Percentiles rank a stretch among this genome's conserved stretches.
These are phyloP conservation scores for Sarcophaga caerulescens DNA, from an alignment of 2,888 invertebrate species.

Conservation along the genomic window DNA sequence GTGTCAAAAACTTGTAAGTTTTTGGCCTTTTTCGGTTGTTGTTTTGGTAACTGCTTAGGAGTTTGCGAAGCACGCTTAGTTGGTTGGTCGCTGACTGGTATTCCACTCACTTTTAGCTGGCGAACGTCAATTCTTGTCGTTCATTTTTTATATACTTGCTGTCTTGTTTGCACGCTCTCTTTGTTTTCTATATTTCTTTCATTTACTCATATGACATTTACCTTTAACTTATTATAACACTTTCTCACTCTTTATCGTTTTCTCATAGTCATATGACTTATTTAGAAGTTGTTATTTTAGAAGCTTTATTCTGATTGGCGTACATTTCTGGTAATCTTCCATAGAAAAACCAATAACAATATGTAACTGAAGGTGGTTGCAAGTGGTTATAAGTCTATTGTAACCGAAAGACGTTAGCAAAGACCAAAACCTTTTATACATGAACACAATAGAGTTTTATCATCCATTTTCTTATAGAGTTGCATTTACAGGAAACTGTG, in stretches of 20 bases:
- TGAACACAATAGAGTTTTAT: too few species aligned
- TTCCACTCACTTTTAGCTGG: constrained; percentile 36
- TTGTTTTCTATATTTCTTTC: constrained; percentile 33
- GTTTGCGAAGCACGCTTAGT: constrained; percentile 68
- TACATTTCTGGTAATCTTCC: constrained; percentile 80
- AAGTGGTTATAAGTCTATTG: not conserved
- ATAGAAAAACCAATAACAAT: constrained; percentile 17
- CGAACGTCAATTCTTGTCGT: constrained; percentile 42
- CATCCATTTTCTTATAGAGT: not conserved
- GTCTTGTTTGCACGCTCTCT: constrained; percentile 46
- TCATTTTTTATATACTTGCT: constrained; percentile 12
- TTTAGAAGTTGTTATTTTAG: constrained; percentile 83
- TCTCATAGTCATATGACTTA: constrained; percentile 90
- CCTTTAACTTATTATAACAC: not conserved
- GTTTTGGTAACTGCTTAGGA: constrained; percentile 69
- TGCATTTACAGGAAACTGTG: too few species aligned
- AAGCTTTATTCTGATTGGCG: constrained; percentile 84
- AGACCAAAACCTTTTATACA: not conserved
- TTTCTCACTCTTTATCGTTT: constrained; percentile 32
- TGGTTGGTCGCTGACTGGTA: constrained; percentile 64
- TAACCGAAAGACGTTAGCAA: not conserved
- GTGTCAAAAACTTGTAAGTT: constrained; percentile 87
- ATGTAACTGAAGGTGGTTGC: constrained; percentile 1
- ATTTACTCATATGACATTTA: not conserved
- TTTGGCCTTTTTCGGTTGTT: constrained; percentile 81